Percentiles rank a stretch among this genome's conserved stretches.
Conservation (phyloP, 2,888 invertebrate species). For the Eilema caniola region DNA sequence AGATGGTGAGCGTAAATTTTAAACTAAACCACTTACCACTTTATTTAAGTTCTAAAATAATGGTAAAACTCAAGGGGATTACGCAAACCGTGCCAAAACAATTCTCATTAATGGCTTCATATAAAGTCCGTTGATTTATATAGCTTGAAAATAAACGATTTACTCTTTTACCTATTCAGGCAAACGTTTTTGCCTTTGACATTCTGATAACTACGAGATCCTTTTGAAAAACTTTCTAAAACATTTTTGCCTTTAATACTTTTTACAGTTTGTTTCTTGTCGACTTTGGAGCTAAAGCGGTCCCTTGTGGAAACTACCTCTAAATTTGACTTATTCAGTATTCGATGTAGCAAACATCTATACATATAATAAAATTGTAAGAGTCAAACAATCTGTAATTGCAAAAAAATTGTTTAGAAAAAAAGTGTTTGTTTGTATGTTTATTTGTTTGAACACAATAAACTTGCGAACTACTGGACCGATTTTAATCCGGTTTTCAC, state of each 20-base stretch:
- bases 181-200: constrained; percentile 31
- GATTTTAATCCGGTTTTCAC: too few relatives aligned
- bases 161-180: constrained; percentile 15
- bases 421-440: too few relatives aligned
- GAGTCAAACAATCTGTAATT: too few relatives aligned
- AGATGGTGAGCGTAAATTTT: background rate
- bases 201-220: constrained; percentile 35
- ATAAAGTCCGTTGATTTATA: constrained; percentile 15
- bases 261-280: constrained; percentile 35
- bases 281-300: constrained; percentile 31
- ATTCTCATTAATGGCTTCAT: constrained; percentile 11
- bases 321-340: constrained; percentile 35
- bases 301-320: constrained; percentile 23
- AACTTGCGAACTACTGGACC: too few relatives aligned
- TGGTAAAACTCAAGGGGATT: constrained; percentile 8
- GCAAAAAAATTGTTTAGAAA: too few relatives aligned
- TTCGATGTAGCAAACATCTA: constrained; percentile 15
- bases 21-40: background rate
- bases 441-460: too few relatives aligned
- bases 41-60: constrained; percentile 5
- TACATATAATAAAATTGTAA: too few relatives aligned
- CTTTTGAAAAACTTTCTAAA: constrained; percentile 31
- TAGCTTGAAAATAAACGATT: constrained; percentile 20
- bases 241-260: constrained; percentile 28
- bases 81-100: constrained; percentile 8